Evolutionary conservation across 2,113 vertebrate species (phyloP).

Genomic region (Condylura cristata): DNA sequence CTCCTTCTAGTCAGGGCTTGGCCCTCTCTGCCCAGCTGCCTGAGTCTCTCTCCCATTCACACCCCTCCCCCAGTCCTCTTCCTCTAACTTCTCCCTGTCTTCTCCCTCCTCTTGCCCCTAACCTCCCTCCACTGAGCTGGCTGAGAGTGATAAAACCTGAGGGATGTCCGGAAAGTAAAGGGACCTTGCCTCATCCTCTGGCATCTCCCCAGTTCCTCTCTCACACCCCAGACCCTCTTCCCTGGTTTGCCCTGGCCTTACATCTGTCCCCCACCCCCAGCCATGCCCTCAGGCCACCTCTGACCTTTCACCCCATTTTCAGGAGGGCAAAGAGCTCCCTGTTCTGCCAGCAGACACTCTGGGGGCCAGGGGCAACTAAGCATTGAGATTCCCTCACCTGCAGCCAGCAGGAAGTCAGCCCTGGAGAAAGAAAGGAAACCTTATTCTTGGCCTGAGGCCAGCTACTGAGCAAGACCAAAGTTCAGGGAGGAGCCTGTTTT

Average conservation of each 20-base stretch:
- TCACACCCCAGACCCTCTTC: fast-evolving
- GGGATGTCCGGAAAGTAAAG: not conserved
- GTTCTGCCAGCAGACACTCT: not conserved
- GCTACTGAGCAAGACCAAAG: constrained; percentile 59
- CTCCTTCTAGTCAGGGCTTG: no score
- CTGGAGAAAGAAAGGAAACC: constrained; percentile 46
- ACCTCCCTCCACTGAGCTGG: not conserved
- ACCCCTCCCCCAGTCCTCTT: not conserved
- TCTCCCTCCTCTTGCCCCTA: not conserved
- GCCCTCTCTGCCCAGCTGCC: no score
- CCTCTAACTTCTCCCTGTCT: not conserved
- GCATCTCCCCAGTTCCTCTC: not conserved
- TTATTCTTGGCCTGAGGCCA: constrained; percentile 49
- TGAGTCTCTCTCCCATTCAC: not conserved
- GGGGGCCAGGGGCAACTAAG: not conserved
- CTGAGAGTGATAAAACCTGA: not conserved
- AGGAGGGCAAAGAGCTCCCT: not conserved
- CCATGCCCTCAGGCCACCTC: no score
- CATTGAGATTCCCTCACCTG: constrained; percentile 56
- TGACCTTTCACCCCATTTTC: not conserved
- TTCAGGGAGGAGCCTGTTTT: constrained; percentile 58
- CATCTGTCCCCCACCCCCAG: no score
- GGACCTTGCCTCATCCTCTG: no score
- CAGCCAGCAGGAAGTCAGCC: constrained; percentile 65
- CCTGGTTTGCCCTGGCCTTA: no score